phyloP scores from a whole-genome alignment of 2,797 vertebrate genomes.

The Limosa lapponica region DNA sequence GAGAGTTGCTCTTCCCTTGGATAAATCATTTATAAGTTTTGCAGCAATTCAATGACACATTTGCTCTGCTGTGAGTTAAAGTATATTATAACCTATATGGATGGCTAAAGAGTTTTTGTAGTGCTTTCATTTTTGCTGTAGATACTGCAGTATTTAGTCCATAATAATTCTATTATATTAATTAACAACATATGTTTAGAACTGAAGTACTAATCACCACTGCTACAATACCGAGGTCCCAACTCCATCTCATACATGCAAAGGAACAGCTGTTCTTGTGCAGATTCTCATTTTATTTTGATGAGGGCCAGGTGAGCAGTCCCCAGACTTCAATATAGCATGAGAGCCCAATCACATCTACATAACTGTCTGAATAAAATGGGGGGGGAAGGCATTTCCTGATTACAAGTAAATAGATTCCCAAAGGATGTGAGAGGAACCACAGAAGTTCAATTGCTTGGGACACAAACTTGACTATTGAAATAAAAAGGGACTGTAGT shows the following conservation, averaged over 20 bases:
- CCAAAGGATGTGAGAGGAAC: not conserved
- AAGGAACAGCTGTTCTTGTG: not conserved
- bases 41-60: not conserved
- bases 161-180: not conserved
- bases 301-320: not conserved
- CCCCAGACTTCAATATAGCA: not conserved
- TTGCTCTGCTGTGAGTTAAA: not conserved
- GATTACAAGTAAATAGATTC: not conserved
- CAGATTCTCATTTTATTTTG: not conserved
- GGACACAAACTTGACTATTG: not conserved
- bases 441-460: not conserved
- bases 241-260: not conserved
- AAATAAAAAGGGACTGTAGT: not conserved
- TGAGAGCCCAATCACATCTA: not conserved
- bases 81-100: not conserved
- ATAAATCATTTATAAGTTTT: not conserved
- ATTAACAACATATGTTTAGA: not conserved
- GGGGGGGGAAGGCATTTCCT: not conserved
- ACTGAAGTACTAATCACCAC: not conserved
- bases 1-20: not conserved
- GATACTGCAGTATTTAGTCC: not conserved
- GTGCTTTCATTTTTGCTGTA: not conserved
- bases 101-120: not conserved
- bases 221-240: not conserved
- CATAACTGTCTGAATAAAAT: not conserved